phyloP scores from a whole-genome alignment of 2,113 vertebrate genomes.

The Corydoras maculifer region DNA sequence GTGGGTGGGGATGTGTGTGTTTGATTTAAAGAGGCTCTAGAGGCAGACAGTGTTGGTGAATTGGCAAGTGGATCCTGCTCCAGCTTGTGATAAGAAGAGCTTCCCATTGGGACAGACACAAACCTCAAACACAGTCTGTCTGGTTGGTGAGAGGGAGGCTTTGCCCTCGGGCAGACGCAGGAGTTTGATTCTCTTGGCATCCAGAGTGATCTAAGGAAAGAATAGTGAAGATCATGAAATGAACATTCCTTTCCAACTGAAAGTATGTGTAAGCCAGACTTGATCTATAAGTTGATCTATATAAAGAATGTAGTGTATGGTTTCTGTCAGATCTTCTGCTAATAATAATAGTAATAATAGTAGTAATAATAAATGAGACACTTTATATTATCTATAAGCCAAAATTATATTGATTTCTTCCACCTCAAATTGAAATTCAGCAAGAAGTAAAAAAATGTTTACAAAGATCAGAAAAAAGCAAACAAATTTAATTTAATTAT shows the following conservation, averaged over 20 bases:
- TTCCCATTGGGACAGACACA: conserved; percentile 93
- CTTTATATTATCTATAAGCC: too few relatives aligned
- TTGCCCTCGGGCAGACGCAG: conserved; percentile 87
- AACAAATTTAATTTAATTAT: too few relatives aligned
- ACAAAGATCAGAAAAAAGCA: too few relatives aligned
- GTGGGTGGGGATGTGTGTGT: conserved; percentile 30
- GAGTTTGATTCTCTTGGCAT: conserved; percentile 86
- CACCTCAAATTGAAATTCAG: too few relatives aligned
- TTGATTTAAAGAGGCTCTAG: conserved; percentile 59
- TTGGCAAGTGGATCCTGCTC: conserved; percentile 89
- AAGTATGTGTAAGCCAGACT: neutral
- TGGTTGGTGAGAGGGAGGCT: conserved; percentile 76
- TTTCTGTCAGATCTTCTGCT: too few relatives aligned
- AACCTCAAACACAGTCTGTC: conserved; percentile 94
- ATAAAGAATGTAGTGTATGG: too few relatives aligned
- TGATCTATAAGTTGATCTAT: neutral
- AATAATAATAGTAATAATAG: too few relatives aligned
- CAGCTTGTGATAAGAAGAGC: conserved; percentile 92
- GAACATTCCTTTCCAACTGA: neutral
- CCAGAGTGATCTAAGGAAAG: conserved; percentile 79
- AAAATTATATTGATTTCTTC: too few relatives aligned
- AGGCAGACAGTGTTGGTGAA: conserved; percentile 92
- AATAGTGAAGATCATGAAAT: neutral
- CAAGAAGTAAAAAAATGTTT: too few relatives aligned
- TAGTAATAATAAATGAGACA: too few relatives aligned